These are phyloP conservation scores for Drosophila sturtevanti DNA, from an alignment of 1,140 invertebrate species.

Conservation along the genomic window DNA sequence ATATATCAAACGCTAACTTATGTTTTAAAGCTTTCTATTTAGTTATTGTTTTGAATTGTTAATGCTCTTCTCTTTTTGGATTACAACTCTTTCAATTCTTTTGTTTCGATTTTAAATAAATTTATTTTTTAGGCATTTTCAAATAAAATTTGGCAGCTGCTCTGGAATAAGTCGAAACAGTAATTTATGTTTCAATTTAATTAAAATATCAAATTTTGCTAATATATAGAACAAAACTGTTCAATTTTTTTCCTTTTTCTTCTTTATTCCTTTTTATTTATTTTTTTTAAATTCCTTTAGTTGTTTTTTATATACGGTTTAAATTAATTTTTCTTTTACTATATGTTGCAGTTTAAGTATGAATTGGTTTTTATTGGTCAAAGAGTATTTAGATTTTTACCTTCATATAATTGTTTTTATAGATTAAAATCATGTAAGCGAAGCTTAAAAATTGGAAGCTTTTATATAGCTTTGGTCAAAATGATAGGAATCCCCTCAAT, in stretches of 20 bases:
- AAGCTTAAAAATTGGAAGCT: slow-evolving; percentile 40
- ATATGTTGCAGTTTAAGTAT: background rate
- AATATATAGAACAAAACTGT: slow-evolving; percentile 41
- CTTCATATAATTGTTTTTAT: background rate
- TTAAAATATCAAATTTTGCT: slow-evolving; percentile 54
- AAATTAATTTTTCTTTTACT: slow-evolving; percentile 13
- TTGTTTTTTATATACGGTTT: slow-evolving; percentile 6
- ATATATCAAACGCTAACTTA: slow-evolving; percentile 78
- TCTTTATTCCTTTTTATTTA: slow-evolving; percentile 12
- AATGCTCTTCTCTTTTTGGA: slow-evolving; percentile 12
- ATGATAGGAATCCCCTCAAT: background rate
- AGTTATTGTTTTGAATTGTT: slow-evolving; percentile 55
- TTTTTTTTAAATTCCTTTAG: slow-evolving; percentile 25
- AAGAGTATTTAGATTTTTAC: background rate
- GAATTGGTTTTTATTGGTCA: slow-evolving; percentile 24
- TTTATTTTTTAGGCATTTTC: slow-evolving; percentile 26
- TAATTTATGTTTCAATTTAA: slow-evolving; percentile 17
- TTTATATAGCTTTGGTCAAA: background rate
- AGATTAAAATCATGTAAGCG: slow-evolving; percentile 20
- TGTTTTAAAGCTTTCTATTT: slow-evolving; percentile 79
- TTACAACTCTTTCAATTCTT: slow-evolving; percentile 59
- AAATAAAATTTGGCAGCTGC: slow-evolving; percentile 68
- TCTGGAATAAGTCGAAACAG: slow-evolving; percentile 47
- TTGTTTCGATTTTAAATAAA: slow-evolving; percentile 19
- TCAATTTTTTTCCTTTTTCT: too few relatives aligned